These are phyloP conservation scores for Zophobas morio DNA, from an alignment of 1,140 invertebrate genomes.

Conservation along the genomic window DNA sequence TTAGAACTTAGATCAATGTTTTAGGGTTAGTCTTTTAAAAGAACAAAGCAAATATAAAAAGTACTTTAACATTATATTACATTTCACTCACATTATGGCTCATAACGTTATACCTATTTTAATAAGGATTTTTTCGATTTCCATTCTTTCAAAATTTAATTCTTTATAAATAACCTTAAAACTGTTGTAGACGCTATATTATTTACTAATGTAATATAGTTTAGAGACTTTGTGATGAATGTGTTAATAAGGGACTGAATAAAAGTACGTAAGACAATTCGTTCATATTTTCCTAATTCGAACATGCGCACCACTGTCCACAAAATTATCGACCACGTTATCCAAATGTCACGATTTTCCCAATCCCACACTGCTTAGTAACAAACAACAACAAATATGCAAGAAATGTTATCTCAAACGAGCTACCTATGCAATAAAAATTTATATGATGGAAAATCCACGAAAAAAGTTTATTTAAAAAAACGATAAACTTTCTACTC, in stretches of 20 bases:
- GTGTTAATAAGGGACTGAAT: slow-evolving; percentile 61
- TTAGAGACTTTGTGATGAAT: slow-evolving; percentile 60
- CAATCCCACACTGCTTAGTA: not conserved
- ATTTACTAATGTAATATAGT: slow-evolving; percentile 56
- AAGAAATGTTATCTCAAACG: too few relatives aligned
- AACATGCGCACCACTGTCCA: not conserved
- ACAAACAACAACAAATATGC: not conserved
- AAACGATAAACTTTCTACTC: too few relatives aligned
- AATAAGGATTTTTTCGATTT: slow-evolving; percentile 43
- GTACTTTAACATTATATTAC: slow-evolving; percentile 50
- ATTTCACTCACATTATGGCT: slow-evolving; percentile 56
- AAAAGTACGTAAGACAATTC: slow-evolving; percentile 33
- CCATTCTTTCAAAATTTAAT: slow-evolving; percentile 20
- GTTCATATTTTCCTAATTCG: not conserved
- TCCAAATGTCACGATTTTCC: not conserved
- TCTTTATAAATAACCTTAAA: slow-evolving; percentile 30
- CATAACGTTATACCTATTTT: slow-evolving; percentile 54
- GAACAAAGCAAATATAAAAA: slow-evolving; percentile 46
- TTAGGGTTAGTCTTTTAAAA: slow-evolving; percentile 56
- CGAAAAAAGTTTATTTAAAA: too few relatives aligned
- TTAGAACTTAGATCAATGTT: slow-evolving; percentile 63
- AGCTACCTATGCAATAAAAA: too few relatives aligned
- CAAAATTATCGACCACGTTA: not conserved
- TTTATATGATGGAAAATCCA: too few relatives aligned
- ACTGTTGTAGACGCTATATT: slow-evolving; percentile 54